Evolutionary conservation across 2,797 vertebrate species (phyloP).

Genomic region (Mus caroli): DNA sequence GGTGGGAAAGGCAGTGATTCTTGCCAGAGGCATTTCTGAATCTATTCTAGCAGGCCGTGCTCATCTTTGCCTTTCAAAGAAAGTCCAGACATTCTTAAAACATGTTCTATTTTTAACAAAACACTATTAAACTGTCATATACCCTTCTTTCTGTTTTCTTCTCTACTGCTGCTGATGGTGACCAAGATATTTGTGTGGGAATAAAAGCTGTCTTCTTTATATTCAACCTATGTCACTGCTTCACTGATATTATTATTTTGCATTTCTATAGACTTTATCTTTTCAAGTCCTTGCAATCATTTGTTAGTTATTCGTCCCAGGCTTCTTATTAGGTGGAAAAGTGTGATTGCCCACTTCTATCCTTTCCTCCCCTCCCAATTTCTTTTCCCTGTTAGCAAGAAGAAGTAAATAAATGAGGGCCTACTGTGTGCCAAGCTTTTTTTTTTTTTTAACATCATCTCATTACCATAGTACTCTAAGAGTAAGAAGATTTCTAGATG

Average conservation of each 20-base stretch:
- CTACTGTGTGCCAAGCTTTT: slow-evolving; percentile 48
- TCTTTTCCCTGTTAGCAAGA: not conserved
- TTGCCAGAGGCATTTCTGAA: slow-evolving; percentile 73
- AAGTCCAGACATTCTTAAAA: slow-evolving; percentile 67
- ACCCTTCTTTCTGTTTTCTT: slow-evolving; percentile 76
- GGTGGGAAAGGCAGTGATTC: slow-evolving; percentile 70
- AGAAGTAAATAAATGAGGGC: slow-evolving; percentile 58
- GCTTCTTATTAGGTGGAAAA: slow-evolving; percentile 60
- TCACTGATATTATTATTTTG: slow-evolving; percentile 81
- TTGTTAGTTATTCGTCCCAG: slow-evolving; percentile 73
- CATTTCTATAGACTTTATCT: slow-evolving; percentile 83
- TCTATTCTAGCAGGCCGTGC: slow-evolving; percentile 62
- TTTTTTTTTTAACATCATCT: not conserved
- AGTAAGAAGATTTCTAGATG: slow-evolving; percentile 42
- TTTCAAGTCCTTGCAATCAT: slow-evolving; percentile 69
- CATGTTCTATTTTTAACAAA: slow-evolving; percentile 75
- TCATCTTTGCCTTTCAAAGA: slow-evolving; percentile 72
- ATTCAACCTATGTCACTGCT: slow-evolving; percentile 76
- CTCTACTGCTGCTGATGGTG: slow-evolving; percentile 76
- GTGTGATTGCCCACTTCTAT: slow-evolving; percentile 55
- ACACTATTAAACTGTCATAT: slow-evolving; percentile 64
- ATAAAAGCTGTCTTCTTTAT: slow-evolving; percentile 83
- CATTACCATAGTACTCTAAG: slow-evolving; percentile 47
- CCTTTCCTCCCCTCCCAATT: not conserved
- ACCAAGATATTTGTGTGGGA: slow-evolving; percentile 79